phyloP scores from a whole-genome alignment of 2,888 invertebrate species.

The Nomada fabriciana region DNA sequence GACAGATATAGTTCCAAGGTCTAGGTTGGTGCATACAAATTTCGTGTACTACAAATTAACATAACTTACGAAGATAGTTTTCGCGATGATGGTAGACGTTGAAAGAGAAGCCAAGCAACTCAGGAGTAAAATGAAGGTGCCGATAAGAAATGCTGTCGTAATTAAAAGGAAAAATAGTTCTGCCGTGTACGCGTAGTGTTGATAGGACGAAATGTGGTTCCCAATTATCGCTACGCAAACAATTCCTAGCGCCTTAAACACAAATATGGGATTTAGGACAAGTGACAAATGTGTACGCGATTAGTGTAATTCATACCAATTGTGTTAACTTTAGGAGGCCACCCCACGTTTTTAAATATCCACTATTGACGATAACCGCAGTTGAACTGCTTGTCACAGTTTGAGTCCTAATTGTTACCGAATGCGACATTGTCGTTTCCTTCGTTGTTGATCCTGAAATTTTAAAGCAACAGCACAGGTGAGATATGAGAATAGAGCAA shows the following conservation, averaged over 20 bases:
- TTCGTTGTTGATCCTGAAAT: conserved; percentile 57
- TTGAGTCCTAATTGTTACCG: conserved; percentile 91
- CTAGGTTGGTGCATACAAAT: neutral
- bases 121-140: conserved; percentile 90
- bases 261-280: conserved; percentile 6
- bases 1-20: neutral
- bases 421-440: conserved; percentile 91
- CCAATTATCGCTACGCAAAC: conserved; percentile 90
- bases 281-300: neutral
- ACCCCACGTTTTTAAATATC: conserved; percentile 91
- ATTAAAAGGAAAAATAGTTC: conserved; percentile 91
- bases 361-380: conserved; percentile 91
- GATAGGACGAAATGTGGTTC: conserved; percentile 85
- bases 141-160: conserved; percentile 91
- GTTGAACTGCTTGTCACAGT: conserved; percentile 92
- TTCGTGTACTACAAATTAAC: neutral
- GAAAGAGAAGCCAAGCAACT: conserved; percentile 92
- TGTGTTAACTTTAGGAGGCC: conserved; percentile 93
- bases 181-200: conserved; percentile 82
- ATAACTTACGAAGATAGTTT: conserved; percentile 91
- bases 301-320: conserved; percentile 86
- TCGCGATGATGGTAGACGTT: conserved; percentile 93
- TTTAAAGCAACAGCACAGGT: neutral
- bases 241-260: conserved; percentile 90
- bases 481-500: too few relatives aligned